Evolutionary conservation across 2,888 invertebrate genomes (phyloP).

Genomic region (Cataglyphis albicans): DNA sequence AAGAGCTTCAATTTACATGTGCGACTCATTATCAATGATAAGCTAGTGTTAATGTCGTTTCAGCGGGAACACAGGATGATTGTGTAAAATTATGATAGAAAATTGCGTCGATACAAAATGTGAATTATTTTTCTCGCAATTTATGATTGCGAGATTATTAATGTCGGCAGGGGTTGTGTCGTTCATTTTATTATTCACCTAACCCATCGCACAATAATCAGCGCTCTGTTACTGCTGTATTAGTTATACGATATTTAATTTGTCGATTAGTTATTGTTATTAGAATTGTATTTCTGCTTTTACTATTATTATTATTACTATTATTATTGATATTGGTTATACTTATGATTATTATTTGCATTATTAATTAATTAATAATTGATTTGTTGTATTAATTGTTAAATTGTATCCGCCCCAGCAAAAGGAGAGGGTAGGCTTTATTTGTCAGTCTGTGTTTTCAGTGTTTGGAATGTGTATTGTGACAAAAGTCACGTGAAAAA

Average conservation of each 20-base stretch:
- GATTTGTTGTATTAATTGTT: conserved; percentile 66
- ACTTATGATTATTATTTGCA: conserved; percentile 47
- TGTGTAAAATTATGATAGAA: not conserved
- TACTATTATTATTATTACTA: conserved; percentile 63
- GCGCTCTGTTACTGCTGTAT: not conserved
- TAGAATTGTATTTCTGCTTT: conserved; percentile 61
- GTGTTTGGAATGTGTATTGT: conserved; percentile 27
- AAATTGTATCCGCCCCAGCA: conserved; percentile 55
- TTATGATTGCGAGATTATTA: conserved; percentile 3
- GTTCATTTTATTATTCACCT: not conserved
- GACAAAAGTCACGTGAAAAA: conserved; percentile 10
- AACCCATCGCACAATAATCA: conserved; percentile 16
- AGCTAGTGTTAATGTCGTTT: not conserved
- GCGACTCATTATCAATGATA: not conserved
- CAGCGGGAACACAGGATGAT: not conserved
- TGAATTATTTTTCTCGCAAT: conserved; percentile 18
- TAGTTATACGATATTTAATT: conserved; percentile 65
- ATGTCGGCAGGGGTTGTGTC: not conserved
- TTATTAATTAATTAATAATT: conserved; percentile 66
- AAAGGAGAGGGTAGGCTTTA: conserved; percentile 54
- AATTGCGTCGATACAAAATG: not conserved
- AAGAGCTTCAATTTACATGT: not conserved
- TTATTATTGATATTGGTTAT: conserved; percentile 64
- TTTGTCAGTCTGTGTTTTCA: conserved; percentile 46
- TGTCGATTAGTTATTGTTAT: conserved; percentile 72